Base-by-base conservation (phyloP, 2,888 invertebrate species). In the Cylindroiulus punctatus region DNA sequence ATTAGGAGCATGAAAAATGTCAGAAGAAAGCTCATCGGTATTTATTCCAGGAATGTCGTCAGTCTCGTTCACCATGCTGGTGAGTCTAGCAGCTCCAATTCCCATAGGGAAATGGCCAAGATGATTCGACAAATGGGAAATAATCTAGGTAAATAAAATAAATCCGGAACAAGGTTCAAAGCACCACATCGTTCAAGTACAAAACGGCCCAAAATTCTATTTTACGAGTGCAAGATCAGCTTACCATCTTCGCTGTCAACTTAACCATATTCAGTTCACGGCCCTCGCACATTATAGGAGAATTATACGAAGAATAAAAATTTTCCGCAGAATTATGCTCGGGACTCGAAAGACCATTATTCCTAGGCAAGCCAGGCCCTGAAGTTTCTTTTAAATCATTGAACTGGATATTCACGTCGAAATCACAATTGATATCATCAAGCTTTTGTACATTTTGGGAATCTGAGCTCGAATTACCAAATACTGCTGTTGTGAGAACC, bases 21-120 rank as follows among this genome's bases (percentile, higher is more conserved):
- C 94, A 0, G 95, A 94, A 2, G 95, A 94, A 36, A 96, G 92
- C 89, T 97, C 94, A 90, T 96, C 96, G 22, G 89, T 87, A 85
- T 93, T 93, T 83, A 95, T 92, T 87, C 94, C 93, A 0, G 95
- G 94, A 81, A 95, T 93, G 91, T 98, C 98, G 91, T 98, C 97
- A 89, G 97, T 95, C 91, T 98, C 98, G 89, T 96, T 96, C 19
- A 98, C 97, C 89, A 96, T 93, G 0, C 97, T 97, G 88, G 97
- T 96, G 32, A 98, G 92, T 87, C 97, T 94, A 84, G 97, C 95
- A 0, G 98, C 97, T 86, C 96, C 96, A 84, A 95, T 94, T 88
- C 96, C 96, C 92, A 97, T 95, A 19, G 98, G 98, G 92, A 98
- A 98, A 91, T 98, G 98, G 0, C 97, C 97, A 88, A 98, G 92